Evolutionary conservation across 2,888 invertebrate species (phyloP), one percentile per base, ranked within the genome.

Genomic region (Allygus modestus): DNA sequence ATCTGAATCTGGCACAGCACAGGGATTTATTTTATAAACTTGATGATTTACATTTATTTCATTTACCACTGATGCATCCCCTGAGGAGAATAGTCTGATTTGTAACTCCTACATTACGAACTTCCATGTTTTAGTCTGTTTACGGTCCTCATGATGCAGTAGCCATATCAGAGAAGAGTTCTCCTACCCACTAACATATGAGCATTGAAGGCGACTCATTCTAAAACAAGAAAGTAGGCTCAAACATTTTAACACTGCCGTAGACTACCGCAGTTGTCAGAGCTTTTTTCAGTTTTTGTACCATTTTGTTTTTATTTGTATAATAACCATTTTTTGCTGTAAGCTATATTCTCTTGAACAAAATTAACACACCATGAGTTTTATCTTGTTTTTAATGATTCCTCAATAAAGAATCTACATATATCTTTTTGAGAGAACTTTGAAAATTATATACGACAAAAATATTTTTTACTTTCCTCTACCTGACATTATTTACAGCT

Each of bases 141-240:
- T 37, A 37, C 37, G 9, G 37, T 9, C 37, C 37, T 37, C 9
- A 37, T 46, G 2, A 17, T 46, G 17, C 46, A 46, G 46, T 46
- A 46, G 73, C n/a, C 73, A 73, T 73, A 73, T 73, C 73, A 73
- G 37, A n/a, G 73, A 73, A 79, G 54, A 79, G 79, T 28, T 79
- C 79, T 58, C 79, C 23, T 7, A 33, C 58, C 31, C 37, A 4
- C n/a, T 33, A 33, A 58, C 58, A 28, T 65, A 28, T 15, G 77
- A 77, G 77, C 51, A 46, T 46, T 77, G 58, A 79, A 51, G 79
- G 79, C 79, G 79, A 79, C 46, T 58, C 79, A 79, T 79, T 79
- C 79, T 79, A 79, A 79, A 79, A 51, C 54, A 58, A 79, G 79
- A 28, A 79, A 54, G 79, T 79, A 58, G 79, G 79, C 79, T 79